Conservation (phyloP, 2,797 vertebrate species). For the Neoniphon sammara region DNA sequence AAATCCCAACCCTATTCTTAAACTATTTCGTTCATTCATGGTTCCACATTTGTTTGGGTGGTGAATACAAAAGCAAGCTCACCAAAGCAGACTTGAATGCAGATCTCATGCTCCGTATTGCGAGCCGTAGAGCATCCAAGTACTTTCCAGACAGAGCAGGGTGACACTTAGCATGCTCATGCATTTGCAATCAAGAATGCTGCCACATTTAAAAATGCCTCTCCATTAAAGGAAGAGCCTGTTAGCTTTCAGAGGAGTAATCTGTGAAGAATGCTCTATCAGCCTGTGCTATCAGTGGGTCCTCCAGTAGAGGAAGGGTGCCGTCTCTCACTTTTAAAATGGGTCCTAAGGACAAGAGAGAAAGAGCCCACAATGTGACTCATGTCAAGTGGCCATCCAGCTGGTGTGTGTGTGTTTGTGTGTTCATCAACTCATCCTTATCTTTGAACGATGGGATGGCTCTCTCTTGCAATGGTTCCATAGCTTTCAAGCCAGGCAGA, state of each 20-base stretch:
- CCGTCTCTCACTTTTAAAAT: constrained; percentile 79
- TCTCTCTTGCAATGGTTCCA: constrained; percentile 56
- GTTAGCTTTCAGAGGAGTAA: constrained; percentile 64
- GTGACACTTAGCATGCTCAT: not conserved
- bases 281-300: constrained; percentile 73
- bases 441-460: constrained; percentile 76
- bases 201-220: constrained; percentile 57
- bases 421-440: constrained; percentile 65
- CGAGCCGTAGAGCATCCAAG: not conserved
- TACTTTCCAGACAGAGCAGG: not conserved
- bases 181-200: constrained; percentile 33
- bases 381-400: constrained; percentile 78
- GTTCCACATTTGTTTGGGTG: not conserved
- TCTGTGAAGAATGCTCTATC: constrained; percentile 78
- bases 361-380: constrained; percentile 71
- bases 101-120: not conserved
- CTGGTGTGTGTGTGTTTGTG: constrained; percentile 12
- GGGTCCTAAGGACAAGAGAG: constrained; percentile 75
- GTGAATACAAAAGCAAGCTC: not conserved
- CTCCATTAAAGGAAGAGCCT: constrained; percentile 73
- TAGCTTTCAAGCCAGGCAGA: constrained; percentile 30
- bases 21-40: not conserved
- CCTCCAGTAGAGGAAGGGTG: constrained; percentile 71
- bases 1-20: not conserved
- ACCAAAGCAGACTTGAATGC: not conserved